Evolutionary conservation across 2,888 invertebrate species (phyloP), one percentile per base, ranked within the genome.

Genomic region (Lomographa bimaculata): DNA sequence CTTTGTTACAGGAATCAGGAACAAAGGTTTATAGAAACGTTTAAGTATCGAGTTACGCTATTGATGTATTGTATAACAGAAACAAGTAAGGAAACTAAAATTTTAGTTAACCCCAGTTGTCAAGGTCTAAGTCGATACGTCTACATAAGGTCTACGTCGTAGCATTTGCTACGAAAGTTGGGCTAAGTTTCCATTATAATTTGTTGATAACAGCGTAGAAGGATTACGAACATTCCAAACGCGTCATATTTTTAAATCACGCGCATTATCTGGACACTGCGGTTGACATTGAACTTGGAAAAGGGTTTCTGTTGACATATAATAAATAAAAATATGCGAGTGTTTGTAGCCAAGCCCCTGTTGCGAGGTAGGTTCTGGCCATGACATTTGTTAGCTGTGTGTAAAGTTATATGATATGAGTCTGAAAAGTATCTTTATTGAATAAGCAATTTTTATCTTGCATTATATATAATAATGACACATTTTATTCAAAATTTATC

Each of bases 211-310:
- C 24, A n/a, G n/a, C n/a, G n/a, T n/a, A n/a, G 19, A 16, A 7
- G 36, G 44, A 34, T 52, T 39, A 45, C 30, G 33, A 30, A 36
- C 29, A 26, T 34, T 7, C 23, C 16, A 11, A 36, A 39, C 12
- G 19, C 34, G 44, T 50, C 46, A 45, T 45, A 52, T 30, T 37
- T 45, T 18, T 37, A 37, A 39, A 43, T 43, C 35, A 39, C 28
- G 5, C 38, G 40, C 25, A 38, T 44, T 45, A 29, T 37, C 19
- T 40, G 7, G 7, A 36, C 38, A 25, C 23, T 21, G 42, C 14
- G 27, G 26, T 14, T 25, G 50, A 47, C 50, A 50, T 46, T 53
- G 53, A 50, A 47, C 53, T 30, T 43, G 42, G 23, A 25, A 42
- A 38, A 36, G 36, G 42, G 32, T 43, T 37, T 19, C 19, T 10